Evolutionary conservation across 2,113 vertebrate genomes (phyloP).

Genomic region (Sciurus niger): DNA sequence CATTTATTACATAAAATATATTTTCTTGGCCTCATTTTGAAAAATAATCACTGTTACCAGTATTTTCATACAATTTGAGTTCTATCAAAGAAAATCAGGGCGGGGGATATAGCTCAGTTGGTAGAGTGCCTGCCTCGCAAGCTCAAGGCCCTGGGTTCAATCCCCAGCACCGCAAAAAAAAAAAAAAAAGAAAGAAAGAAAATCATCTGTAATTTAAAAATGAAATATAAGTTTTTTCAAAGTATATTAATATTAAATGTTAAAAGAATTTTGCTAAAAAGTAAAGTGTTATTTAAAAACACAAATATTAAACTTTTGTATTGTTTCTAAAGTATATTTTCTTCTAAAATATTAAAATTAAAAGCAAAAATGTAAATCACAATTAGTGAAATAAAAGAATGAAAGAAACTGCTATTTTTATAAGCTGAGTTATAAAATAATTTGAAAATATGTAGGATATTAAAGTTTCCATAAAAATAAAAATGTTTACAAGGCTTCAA

Average conservation of each 20-base stretch:
- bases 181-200: too few relatives aligned
- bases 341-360: not conserved
- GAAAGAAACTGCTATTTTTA: not conserved
- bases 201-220: constrained; percentile 22
- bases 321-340: not conserved
- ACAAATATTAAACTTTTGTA: not conserved
- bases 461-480: constrained; percentile 10
- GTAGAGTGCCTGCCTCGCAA: too few relatives aligned
- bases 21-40: constrained; percentile 28
- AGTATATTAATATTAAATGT: not conserved
- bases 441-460: constrained; percentile 7
- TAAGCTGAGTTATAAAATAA: not conserved
- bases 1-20: not conserved
- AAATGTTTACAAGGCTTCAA: constrained; percentile 1
- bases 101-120: too few relatives aligned
- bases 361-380: not conserved
- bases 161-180: too few relatives aligned
- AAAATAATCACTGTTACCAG: not conserved
- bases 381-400: not conserved
- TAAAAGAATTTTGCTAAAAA: constrained; percentile 39
- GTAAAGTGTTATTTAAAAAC: not conserved
- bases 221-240: not conserved
- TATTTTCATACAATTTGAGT: constrained; percentile 36
- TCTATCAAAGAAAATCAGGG: constrained; percentile 17
- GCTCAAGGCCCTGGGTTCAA: too few relatives aligned